phyloP scores from a whole-genome alignment of 2,797 vertebrate genomes.

The Tamandua tetradactyla region DNA sequence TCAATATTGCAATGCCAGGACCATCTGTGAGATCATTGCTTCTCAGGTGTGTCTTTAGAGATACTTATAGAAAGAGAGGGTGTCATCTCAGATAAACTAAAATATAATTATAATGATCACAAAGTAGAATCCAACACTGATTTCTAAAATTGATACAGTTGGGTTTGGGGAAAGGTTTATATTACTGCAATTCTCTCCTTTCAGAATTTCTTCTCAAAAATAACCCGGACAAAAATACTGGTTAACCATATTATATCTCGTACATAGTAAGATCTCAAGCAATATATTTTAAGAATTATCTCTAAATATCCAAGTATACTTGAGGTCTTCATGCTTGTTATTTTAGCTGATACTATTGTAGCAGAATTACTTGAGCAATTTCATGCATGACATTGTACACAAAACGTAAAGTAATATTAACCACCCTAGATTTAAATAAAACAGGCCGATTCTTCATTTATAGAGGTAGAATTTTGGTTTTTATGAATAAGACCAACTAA shows the following conservation, averaged over 20 bases:
- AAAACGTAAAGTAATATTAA: background rate
- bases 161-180: background rate
- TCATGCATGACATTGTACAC: background rate
- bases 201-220: background rate
- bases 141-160: background rate
- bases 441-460: background rate
- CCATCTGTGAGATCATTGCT: background rate
- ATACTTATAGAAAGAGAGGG: background rate
- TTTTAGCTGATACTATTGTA: background rate
- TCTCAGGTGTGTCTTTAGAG: background rate
- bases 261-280: background rate
- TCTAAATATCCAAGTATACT: background rate
- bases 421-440: background rate
- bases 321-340: background rate
- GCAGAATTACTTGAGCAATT: background rate
- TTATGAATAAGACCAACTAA: background rate
- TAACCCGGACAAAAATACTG: background rate
- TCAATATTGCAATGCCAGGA: background rate
- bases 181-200: background rate
- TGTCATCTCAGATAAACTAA: background rate
- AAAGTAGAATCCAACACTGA: background rate
- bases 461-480: background rate
- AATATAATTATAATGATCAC: background rate
- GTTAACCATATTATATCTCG: background rate
- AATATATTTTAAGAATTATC: background rate